Conservation (phyloP, 2,888 invertebrate genomes). For the Tenthredo notha region DNA sequence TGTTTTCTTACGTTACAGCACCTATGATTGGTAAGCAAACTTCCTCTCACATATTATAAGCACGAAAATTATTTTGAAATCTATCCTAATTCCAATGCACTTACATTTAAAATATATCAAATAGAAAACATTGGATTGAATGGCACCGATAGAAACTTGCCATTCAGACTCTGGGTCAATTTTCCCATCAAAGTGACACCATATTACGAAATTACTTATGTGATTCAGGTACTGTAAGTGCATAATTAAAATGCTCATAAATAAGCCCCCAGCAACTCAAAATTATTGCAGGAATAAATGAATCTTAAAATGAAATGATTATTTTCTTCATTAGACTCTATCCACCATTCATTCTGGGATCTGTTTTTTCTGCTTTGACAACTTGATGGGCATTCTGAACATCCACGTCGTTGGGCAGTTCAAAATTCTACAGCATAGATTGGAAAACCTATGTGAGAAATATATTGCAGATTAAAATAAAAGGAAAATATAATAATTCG, state of each 20-base stretch:
- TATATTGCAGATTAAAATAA: conserved; percentile 2
- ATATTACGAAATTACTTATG: conserved; percentile 62
- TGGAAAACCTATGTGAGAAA: conserved; percentile 55
- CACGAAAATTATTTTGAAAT: neutral
- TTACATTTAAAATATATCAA: neutral
- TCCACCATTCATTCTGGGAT: conserved; percentile 58
- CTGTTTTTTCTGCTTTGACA: conserved; percentile 66
- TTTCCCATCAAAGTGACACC: conserved; percentile 61
- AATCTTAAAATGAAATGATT: neutral
- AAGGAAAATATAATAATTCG: neutral
- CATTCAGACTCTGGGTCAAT: conserved; percentile 63
- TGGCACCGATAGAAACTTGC: conserved; percentile 62
- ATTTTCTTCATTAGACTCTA: conserved; percentile 56
- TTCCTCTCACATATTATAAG: neutral
- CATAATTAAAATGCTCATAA: neutral
- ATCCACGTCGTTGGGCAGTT: conserved; percentile 64
- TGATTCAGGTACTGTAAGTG: conserved; percentile 59
- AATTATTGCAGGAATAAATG: neutral
- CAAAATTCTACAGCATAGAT: conserved; percentile 61
- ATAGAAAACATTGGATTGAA: conserved; percentile 62
- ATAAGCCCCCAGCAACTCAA: neutral
- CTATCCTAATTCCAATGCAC: neutral
- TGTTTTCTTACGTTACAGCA: conserved; percentile 57
- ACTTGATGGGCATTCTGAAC: conserved; percentile 61
- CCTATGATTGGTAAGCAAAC: conserved; percentile 62